Conservation (phyloP, 1,140 invertebrate genomes). For the Pseudomyrmex concolor region DNA sequence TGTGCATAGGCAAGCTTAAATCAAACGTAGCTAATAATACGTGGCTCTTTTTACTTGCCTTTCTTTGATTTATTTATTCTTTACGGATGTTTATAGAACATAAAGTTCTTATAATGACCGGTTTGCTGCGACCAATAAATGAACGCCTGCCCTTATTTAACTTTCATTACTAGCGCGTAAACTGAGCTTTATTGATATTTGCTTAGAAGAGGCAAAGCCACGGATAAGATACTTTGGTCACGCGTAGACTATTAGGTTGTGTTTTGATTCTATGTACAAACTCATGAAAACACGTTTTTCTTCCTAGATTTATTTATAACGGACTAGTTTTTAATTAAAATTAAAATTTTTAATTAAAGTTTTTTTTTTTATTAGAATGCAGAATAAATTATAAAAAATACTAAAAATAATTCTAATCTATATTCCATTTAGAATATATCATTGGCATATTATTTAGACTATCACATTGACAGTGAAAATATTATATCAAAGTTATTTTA, state of each 20-base stretch:
- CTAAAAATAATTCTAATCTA: too few relatives aligned
- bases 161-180: conserved; percentile 80
- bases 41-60: background rate
- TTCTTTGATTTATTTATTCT: conserved; percentile 25
- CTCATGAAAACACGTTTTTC: background rate
- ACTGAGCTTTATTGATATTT: conserved; percentile 78
- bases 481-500: conserved; percentile 6
- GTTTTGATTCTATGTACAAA: conserved; percentile 16
- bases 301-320: too few relatives aligned
- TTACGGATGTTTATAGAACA: conserved; percentile 71
- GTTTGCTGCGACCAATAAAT: conserved; percentile 55
- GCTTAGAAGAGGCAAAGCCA: conserved; percentile 74
- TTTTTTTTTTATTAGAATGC: background rate
- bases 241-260: conserved; percentile 66
- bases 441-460: too few relatives aligned
- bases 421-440: too few relatives aligned
- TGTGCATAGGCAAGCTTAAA: background rate
- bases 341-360: background rate
- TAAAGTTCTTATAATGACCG: conserved; percentile 55
- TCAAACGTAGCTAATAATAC: conserved; percentile 14
- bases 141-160: conserved; percentile 77
- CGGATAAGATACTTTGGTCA: conserved; percentile 77
- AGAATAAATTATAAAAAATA: background rate
- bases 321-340: too few relatives aligned
- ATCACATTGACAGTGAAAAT: background rate